Conservation (phyloP, 2,113 vertebrate genomes). For the Heterotis niloticus region DNA sequence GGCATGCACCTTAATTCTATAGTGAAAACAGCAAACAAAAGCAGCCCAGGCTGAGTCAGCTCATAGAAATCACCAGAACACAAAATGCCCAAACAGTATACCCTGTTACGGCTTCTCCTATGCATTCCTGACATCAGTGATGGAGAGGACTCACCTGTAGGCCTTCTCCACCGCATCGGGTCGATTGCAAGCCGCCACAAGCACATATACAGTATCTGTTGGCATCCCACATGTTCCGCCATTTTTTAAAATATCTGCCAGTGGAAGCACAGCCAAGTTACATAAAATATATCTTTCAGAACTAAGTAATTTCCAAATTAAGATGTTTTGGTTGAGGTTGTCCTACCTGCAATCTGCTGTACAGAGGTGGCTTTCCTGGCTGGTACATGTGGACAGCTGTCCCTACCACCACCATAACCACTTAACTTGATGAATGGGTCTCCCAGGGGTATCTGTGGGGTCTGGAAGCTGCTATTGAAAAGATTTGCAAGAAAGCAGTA, state of each 20-base stretch:
- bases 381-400: conserved; percentile 70
- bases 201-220: conserved; percentile 84
- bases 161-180: conserved; percentile 80
- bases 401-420: conserved; percentile 55
- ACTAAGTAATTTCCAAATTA: background rate
- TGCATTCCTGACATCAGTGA: background rate
- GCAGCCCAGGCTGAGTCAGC: background rate
- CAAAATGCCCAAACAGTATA: background rate
- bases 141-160: conserved; percentile 65
- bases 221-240: conserved; percentile 82
- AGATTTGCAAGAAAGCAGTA: conserved; percentile 79
- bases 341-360: conserved; percentile 77
- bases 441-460: conserved; percentile 69
- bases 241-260: conserved; percentile 78
- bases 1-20: conserved; percentile 79
- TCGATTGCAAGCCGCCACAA: conserved; percentile 81
- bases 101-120: background rate
- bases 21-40: background rate
- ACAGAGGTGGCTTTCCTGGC: conserved; percentile 76
- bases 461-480: conserved; percentile 68
- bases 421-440: conserved; percentile 66
- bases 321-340: background rate
- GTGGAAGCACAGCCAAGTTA: background rate
- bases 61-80: background rate
- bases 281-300: conserved; percentile 58